Evolutionary conservation across 2,113 vertebrate species (phyloP), one percentile per base, ranked within the genome.

Genomic region (Merops nubicus): DNA sequence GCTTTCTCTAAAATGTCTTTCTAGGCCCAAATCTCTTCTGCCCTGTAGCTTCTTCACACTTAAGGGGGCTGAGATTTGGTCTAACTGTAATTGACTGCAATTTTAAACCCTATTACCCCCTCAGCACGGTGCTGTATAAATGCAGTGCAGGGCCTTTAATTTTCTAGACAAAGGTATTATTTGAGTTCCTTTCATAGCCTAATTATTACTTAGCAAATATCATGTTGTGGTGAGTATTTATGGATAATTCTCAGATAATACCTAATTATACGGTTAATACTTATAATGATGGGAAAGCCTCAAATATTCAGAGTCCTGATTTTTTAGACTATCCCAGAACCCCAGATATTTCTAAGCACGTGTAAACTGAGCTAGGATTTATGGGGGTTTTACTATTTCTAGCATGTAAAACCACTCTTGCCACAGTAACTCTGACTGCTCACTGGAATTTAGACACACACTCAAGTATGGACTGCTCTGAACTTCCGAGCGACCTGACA

Each of bases 121-220:
- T 67, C 93, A 70, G 93, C 85, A 20, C 74, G 92, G 59, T 80
- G 88, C 85, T 96, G 29, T 18, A 33, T 12, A 77, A 94, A 85
- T 85, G 69, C 63, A 74, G 36, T 28, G 59, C 67, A 84, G 60
- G 82, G 85, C 51, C 74, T 93, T 96, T 94, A 22, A 96, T 96
- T 95, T 96, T 78, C 63, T 21, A 93, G 90, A 91, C 82, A 94
- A 96, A 94, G 79, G 85, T 96, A 93, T 92, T 96, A 85, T 96
- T 92, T 84, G 59, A 94, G 42, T 40, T 96, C 79, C 56, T 94
- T 97, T 95, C 93, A 93, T 2, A 78, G 86, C 36, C 83, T 96
- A 96, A 97, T 97, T 95, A 92, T 92, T 84, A 70, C 89, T 95
- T 95, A 85, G 95, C 42, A 94, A 97, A 96, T 93, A 91, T 38